Base-by-base conservation (phyloP, 2,888 invertebrate genomes). In the Eurytoma californica region DNA sequence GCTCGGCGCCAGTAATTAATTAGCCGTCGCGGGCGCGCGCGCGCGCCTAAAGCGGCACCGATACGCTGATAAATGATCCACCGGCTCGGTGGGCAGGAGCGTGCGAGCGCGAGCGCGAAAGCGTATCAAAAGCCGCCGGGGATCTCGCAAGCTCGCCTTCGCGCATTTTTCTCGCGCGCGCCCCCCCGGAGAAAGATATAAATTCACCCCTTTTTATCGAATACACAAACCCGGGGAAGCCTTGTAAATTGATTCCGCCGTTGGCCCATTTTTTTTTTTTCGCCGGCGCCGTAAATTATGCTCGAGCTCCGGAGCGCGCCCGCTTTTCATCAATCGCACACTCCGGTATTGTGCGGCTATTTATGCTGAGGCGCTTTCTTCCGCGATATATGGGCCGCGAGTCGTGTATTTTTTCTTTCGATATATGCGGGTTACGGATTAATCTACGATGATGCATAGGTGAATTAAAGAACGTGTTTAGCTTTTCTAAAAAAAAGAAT, bases 11-110 rank as follows among this genome's bases (percentile, higher is more conserved):
- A 30, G 39, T 63, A 63, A 63, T 63, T 30, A 63, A 63, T 63
- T 63, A 14, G 16, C 16, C 63, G 39, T 14, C 49, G 49, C 49
- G 14, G 12, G 16, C 28, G 20, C 39, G 28, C 18, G 28, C 18
- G 18, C n/a, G 14, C 12, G 51, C 30, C 13, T 30, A 66, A 51
- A 39, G 39, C 39, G 39, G 39, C 39, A 39, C 51, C 67, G 67
- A 74, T 67, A 53, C 20, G 13, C 49, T 77, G 77, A 77, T 65
- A 77, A 77, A 77, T 70, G 70, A 70, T 77, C 24, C 30, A 39
- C 57, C 28, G 28, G 47, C 16, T 24, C 2, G 30, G 5, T 5
- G 24, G 30, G 49, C 39, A 30, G 75, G 18, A 39, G 53, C 66
- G 7, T n/a, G 49, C 18, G 68, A 16, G 12, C 20, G 51, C 49